Evolutionary conservation across 2,113 vertebrate species (phyloP).

Genomic region (Chaetops frenatus): DNA sequence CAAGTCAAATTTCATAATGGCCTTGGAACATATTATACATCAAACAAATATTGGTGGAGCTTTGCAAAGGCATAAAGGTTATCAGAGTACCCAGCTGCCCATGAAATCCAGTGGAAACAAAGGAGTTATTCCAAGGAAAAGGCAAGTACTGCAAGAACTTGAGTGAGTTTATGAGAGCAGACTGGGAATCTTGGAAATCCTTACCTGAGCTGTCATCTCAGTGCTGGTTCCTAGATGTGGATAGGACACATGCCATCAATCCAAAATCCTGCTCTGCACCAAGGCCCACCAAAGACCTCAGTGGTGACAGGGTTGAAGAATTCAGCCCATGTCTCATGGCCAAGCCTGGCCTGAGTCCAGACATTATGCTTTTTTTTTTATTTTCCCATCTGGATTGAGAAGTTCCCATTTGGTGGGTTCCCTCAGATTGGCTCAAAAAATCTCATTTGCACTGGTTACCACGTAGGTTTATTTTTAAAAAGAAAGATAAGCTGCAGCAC

Average conservation of each 20-base stretch:
- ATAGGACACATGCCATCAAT: neutral
- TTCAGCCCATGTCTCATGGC: fast-evolving
- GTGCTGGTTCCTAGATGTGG: neutral
- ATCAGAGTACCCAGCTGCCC: neutral
- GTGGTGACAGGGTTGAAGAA: neutral
- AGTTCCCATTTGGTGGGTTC: neutral
- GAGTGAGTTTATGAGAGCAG: neutral
- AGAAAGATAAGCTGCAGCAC: neutral
- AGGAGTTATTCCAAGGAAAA: neutral
- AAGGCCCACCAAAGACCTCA: neutral
- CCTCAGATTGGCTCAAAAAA: neutral
- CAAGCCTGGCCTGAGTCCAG: neutral
- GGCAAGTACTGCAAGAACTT: neutral
- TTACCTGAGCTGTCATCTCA: neutral
- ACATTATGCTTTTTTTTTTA: neutral
- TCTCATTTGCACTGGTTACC: neutral
- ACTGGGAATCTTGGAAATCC: neutral
- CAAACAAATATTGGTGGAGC: neutral
- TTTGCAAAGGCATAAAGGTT: neutral
- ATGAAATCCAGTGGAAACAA: neutral
- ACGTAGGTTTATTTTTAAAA: neutral
- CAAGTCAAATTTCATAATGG: neutral
- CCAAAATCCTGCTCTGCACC: neutral
- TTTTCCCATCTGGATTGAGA: neutral
- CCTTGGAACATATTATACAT: fast-evolving